Conservation (phyloP, 2,113 vertebrate species). For the Lepidothrix coronata region DNA sequence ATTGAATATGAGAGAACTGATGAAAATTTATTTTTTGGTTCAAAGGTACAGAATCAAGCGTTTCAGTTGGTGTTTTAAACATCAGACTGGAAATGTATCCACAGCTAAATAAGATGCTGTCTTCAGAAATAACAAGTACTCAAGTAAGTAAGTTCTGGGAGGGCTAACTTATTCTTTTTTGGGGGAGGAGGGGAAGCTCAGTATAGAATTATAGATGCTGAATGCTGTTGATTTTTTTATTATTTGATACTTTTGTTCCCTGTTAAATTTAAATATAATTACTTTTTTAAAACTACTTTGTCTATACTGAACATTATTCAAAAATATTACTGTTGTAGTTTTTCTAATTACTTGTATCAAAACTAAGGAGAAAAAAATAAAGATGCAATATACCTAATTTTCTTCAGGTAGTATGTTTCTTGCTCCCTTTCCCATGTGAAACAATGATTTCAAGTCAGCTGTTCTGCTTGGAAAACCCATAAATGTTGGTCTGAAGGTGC, state of each 20-base stretch:
- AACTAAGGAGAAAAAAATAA: neutral
- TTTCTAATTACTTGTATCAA: neutral
- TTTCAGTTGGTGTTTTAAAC: conserved; percentile 91
- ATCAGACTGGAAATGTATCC: conserved; percentile 92
- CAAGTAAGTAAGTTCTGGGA: conserved; percentile 78
- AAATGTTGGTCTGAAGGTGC: neutral
- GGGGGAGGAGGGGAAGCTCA: fast-evolving
- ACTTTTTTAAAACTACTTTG: neutral
- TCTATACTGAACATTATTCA: neutral
- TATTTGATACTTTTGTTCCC: neutral
- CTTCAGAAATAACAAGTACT: conserved; percentile 85
- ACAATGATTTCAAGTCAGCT: neutral
- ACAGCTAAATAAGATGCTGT: conserved; percentile 80
- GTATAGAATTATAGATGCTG: neutral
- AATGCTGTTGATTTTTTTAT: neutral
- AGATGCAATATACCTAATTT: neutral
- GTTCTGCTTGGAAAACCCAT: neutral
- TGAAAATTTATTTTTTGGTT: conserved; percentile 46
- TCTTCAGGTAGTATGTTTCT: neutral
- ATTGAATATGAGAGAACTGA: conserved; percentile 18
- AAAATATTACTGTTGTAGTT: neutral
- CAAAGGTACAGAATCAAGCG: conserved; percentile 91
- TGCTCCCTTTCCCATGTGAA: neutral
- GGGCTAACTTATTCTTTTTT: neutral
- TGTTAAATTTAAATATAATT: neutral